These are phyloP conservation scores for Montipora efflorescens DNA, from an alignment of 64 coral and sea anemone genomes.

Conservation along the genomic window DNA sequence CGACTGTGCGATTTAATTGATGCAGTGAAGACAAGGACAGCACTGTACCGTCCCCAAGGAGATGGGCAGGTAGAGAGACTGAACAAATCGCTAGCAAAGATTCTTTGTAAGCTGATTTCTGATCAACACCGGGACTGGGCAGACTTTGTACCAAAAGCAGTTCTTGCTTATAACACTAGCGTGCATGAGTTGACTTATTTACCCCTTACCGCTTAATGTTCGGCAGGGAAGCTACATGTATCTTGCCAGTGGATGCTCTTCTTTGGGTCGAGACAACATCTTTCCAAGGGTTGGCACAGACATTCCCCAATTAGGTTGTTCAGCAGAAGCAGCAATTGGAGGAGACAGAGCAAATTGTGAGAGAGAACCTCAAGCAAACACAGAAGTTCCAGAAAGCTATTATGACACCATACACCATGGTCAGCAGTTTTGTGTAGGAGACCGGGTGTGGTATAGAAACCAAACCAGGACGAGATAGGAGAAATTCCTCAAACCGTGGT, in stretches of 20 bases:
- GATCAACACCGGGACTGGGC: too few species aligned
- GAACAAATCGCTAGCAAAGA: background rate
- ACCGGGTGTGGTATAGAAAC: conserved; percentile 17
- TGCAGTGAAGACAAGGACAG: background rate
- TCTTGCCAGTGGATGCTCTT: background rate
- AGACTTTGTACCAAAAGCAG: too few species aligned
- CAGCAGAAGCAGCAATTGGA: too few species aligned
- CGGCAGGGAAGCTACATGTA: background rate
- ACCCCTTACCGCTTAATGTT: conserved; percentile 32
- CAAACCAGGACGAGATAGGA: background rate
- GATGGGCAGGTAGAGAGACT: conserved; percentile 3
- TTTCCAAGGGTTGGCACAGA: background rate
- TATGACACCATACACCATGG: conserved; percentile 7
- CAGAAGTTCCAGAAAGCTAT: background rate
- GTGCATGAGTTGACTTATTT: conserved; percentile 22
- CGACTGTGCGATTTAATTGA: conserved; percentile 18
- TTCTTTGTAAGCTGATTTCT: too few species aligned
- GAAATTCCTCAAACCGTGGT: too few species aligned
- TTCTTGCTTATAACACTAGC: background rate
- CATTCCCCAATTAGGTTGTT: too few species aligned
- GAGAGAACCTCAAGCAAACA: too few species aligned
- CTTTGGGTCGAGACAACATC: background rate
- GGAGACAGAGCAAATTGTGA: too few species aligned
- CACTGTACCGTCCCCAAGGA: background rate
- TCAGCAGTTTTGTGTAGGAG: conserved; percentile 10